These are phyloP conservation scores for Cyprinus carpio DNA, from an alignment of 2,113 vertebrate species.

Conservation along the genomic window DNA sequence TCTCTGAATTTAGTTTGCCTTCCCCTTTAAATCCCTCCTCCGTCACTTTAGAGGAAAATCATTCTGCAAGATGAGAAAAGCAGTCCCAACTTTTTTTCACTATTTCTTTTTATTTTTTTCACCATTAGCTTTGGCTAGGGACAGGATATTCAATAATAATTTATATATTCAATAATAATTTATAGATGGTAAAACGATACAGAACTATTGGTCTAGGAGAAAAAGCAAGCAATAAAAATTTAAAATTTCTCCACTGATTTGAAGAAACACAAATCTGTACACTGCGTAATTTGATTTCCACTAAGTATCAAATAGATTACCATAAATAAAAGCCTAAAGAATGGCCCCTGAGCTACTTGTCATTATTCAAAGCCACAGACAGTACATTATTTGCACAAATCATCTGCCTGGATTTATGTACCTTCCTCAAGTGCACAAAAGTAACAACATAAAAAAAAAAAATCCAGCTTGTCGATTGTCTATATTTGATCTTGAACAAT, in stretches of 20 bases:
- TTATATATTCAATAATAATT: constrained; percentile 37
- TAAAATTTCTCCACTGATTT: background rate
- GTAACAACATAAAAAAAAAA: background rate
- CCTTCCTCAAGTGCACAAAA: background rate
- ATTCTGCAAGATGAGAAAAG: constrained; percentile 40
- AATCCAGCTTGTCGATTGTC: background rate
- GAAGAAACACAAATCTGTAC: background rate
- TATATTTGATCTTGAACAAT: background rate
- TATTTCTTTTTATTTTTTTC: constrained; percentile 11
- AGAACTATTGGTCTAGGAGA: constrained; percentile 13
- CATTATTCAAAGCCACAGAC: too few relatives aligned
- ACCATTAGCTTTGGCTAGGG: background rate
- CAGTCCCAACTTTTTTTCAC: background rate
- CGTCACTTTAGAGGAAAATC: constrained; percentile 20
- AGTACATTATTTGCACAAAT: background rate
- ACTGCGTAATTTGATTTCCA: background rate
- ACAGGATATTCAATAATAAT: constrained; percentile 30
- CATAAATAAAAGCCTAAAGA: background rate
- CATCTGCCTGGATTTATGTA: background rate
- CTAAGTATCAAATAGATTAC: background rate
- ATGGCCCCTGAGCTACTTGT: background rate
- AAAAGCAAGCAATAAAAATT: constrained; percentile 6
- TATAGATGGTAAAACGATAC: constrained; percentile 34
- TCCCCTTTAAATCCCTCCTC: constrained; percentile 5
- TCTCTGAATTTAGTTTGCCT: background rate